phyloP scores from a whole-genome alignment of 2,888 invertebrate species.

The Lumbricus terrestris region DNA sequence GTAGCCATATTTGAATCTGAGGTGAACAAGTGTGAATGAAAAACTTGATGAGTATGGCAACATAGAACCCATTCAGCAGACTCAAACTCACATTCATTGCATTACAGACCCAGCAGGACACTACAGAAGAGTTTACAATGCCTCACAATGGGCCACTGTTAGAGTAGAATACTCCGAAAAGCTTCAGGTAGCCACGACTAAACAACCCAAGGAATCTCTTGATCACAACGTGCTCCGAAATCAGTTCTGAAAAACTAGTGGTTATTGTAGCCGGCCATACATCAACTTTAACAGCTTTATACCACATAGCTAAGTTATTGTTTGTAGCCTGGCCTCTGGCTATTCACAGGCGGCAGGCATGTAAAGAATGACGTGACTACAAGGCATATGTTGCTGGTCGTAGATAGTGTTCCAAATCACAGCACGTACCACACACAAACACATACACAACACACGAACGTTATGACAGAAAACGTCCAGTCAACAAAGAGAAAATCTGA shows the following conservation, averaged over 20 bases:
- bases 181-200: not conserved
- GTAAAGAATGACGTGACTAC: not conserved
- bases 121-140: not conserved
- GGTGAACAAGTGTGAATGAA: not conserved
- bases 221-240: not conserved
- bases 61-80: not conserved
- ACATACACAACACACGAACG: not conserved
- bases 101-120: not conserved
- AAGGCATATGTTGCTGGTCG: not conserved
- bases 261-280: not conserved
- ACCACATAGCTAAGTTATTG: not conserved
- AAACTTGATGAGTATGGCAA: not conserved
- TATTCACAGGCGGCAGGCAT: not conserved
- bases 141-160: not conserved
- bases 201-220: not conserved
- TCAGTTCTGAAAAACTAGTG: not conserved
- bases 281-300: not conserved
- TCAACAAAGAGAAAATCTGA: not conserved
- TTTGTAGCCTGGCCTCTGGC: not conserved
- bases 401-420: not conserved
- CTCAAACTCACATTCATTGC: not conserved
- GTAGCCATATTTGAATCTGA: not conserved
- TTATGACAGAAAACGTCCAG: not conserved
- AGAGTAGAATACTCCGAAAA: not conserved
- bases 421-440: not conserved